These are phyloP conservation scores for Phrynocephalus vlangalii DNA, from an alignment of 2,797 vertebrate genomes.

Conservation along the genomic window DNA sequence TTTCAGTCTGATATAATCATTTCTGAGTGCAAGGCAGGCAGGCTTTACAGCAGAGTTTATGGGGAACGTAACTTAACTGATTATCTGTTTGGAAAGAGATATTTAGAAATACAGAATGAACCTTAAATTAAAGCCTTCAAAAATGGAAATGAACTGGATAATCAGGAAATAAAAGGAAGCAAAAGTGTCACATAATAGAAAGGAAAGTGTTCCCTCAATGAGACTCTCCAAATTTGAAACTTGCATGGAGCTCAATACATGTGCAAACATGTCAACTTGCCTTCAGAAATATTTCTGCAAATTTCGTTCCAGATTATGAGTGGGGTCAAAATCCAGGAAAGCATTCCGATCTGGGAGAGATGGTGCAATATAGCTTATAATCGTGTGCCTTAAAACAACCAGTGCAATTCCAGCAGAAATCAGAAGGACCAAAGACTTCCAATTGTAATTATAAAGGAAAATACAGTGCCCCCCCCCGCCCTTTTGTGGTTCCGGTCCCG, in stretches of 20 bases:
- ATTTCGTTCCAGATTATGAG: no score
- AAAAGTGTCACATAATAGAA: neutral
- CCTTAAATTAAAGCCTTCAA: neutral
- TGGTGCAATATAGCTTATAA: neutral
- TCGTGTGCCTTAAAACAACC: neutral
- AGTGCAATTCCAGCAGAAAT: neutral
- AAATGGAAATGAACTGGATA: neutral
- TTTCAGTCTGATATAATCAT: neutral
- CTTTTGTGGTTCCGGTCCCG: no score
- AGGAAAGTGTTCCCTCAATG: neutral
- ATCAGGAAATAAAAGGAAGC: neutral
- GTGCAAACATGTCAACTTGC: neutral
- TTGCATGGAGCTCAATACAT: neutral
- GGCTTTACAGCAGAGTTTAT: rapidly evolving
- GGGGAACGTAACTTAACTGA: neutral
- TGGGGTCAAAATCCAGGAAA: neutral
- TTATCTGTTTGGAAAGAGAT: neutral
- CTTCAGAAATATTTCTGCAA: neutral
- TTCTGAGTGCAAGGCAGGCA: neutral
- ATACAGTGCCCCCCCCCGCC: no score
- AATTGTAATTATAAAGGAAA: no score
- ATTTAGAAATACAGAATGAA: neutral
- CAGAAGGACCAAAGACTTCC: neutral
- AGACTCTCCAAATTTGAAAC: neutral
- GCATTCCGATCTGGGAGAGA: neutral